These are phyloP conservation scores for Panopea generosa DNA, from an alignment of 2,888 invertebrate genomes.

Conservation along the genomic window DNA sequence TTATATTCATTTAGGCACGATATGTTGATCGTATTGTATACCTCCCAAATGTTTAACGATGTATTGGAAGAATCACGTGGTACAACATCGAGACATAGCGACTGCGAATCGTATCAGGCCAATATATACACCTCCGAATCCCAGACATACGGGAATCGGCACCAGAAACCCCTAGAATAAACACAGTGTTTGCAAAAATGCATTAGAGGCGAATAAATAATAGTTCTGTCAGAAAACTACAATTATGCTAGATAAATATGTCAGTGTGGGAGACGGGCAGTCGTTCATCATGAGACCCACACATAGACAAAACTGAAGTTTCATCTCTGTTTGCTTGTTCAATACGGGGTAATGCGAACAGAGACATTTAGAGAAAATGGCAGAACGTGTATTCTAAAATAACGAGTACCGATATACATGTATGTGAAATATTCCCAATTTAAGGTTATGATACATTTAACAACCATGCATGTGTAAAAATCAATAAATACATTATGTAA, in stretches of 20 bases:
- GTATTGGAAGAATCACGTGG: neutral
- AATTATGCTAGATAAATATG: constrained; percentile 64
- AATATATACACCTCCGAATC: constrained; percentile 44
- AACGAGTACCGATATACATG: no score
- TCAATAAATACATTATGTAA: no score
- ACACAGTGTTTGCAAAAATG: constrained; percentile 62
- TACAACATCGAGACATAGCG: constrained; percentile 29
- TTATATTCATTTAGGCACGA: no score
- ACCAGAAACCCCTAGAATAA: constrained; percentile 56
- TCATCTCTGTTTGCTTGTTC: no score
- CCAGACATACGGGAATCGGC: constrained; percentile 16
- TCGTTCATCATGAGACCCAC: constrained; percentile 36
- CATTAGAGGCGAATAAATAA: constrained; percentile 64
- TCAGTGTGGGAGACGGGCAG: constrained; percentile 40
- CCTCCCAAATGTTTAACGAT: no score
- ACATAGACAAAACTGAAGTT: constrained; percentile 14
- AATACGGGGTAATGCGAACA: no score
- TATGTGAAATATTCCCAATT: no score
- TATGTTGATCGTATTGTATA: no score
- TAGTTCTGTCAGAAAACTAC: constrained; percentile 49
- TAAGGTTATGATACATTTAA: no score
- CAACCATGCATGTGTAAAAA: no score
- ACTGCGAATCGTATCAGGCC: constrained; percentile 33
- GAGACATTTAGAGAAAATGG: no score
- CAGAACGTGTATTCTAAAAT: no score